Base-by-base conservation (phyloP, 2,888 invertebrate genomes). In the Parnassius smintheus region DNA sequence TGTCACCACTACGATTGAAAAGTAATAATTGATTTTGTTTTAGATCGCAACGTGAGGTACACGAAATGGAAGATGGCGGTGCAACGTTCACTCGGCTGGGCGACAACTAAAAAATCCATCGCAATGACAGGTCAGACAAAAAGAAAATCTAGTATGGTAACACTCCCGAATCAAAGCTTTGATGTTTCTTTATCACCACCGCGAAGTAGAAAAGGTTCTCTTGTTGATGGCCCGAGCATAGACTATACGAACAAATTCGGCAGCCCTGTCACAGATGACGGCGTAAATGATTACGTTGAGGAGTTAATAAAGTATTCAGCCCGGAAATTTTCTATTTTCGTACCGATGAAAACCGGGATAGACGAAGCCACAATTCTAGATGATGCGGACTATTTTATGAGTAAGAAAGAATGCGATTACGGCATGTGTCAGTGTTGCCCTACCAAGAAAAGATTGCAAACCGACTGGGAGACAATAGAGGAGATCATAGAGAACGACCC, bases 21-120 rank as follows among this genome's bases (percentile, higher is more conserved):
- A 18, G 7, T 55, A 50, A 18, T 49, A 41, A 35, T 12, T 9
- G 46, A 45, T 18, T 13, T 54, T 54, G 42, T 56, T 46, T 9
- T 45, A 95, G 97, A 98, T 80, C 94, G 98, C 62, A 95, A 96
- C 78, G 93, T 94, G 4, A 93, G 98, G 66, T 98, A 97, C 84
- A 95, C 94, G 9, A 96, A 96, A 86, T 98, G 98, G 98, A 98
- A 98, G 88, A 96, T 96, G 94, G 98, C 98, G 0, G 98, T 99
- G 2, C 95, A 97, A 76, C 94, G 98, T 44, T 96, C 97, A 48
- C 93, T 98, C 72, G 96, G 97, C 66, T 98, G 98, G 98, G 96
- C 96, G 22, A 93, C 94, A 0, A 93, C 94, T 7, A 95, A 95
- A 81, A 95, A 95, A 83, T 94, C 95, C 9, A 88, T 93, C 72